Evolutionary conservation across 2,797 vertebrate species (phyloP), one percentile per base, ranked within the genome.

Genomic region (Bradypodion ventrale): DNA sequence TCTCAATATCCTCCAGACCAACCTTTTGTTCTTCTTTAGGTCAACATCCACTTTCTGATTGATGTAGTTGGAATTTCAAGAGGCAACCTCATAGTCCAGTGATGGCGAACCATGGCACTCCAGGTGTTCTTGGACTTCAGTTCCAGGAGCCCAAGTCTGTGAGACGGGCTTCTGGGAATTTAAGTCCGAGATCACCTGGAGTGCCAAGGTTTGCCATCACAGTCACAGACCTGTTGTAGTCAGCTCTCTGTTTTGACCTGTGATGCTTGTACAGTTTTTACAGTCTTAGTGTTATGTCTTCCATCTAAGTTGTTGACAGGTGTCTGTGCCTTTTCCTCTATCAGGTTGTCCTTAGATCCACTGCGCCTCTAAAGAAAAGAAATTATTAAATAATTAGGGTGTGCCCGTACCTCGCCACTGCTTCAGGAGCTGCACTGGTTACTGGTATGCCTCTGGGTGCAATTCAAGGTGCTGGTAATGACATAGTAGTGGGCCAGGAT

Each of bases 321-420:
- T 21, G 87, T 19, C n/a, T 86, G 93, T 92, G 90, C 56, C 80
- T 91, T 91, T 87, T 95, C 95, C 92, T 97, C 97, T 62, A 94
- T 95, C 75, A 97, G 89, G 87, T 95, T 96, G 88, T 97, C 97
- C 95, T 97, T 97, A 91, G 97, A 97, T 44, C 95, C 96, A 0
- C 94, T 96, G 90, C 92, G 95, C 88, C 92, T 97, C 97, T 97
- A 88, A 89, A 92, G 56, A 85, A 25, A 85, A 89, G 23, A 93
- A 81, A 90, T 83, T 63, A 75, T 37, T 10, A 70, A 0, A 0
- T n/a, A 72, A 49, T 70, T 91, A 25, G 74, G n/a, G n/a, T n/a
- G n/a, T n/a, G n/a, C n/a, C n/a, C n/a, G n/a, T n/a, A n/a, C n/a
- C n/a, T n/a, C n/a, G n/a, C n/a, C n/a, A n/a, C n/a, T n/a, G n/a